Evolutionary conservation across 2,113 vertebrate genomes (phyloP).

Genomic region (Sinocyclocheilus anophthalmus): DNA sequence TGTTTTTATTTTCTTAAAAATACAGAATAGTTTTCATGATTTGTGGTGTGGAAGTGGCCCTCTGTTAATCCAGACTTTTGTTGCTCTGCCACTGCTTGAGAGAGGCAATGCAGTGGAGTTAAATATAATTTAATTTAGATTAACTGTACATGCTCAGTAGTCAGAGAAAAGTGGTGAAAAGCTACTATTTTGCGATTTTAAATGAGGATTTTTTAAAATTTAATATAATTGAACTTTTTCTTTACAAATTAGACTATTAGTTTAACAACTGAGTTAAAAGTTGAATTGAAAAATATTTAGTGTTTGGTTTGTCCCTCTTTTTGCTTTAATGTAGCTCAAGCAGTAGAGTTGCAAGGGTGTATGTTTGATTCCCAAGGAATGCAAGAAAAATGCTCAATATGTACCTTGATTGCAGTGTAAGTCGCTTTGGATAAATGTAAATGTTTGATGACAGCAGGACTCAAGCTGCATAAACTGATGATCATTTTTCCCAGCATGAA

Average conservation of each 20-base stretch:
- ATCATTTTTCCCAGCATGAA: not conserved
- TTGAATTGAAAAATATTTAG: not conserved
- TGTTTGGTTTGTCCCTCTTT: not conserved
- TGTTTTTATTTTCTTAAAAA: not conserved
- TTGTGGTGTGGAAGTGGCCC: not conserved
- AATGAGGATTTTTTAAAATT: not conserved
- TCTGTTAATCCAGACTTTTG: not conserved
- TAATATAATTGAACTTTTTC: not conserved
- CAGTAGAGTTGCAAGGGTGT: not conserved
- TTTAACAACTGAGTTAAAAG: not conserved
- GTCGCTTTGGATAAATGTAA: not conserved
- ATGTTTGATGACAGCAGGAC: not conserved
- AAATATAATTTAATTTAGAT: not conserved
- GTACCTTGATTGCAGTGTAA: not conserved
- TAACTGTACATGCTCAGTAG: not conserved
- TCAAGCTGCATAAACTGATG: not conserved
- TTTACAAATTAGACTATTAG: not conserved
- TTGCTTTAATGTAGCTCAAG: not conserved
- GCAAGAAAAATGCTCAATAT: not conserved
- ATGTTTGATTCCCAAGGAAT: not conserved
- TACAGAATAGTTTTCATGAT: not conserved
- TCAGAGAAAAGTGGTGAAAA: not conserved
- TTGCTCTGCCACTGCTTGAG: not conserved
- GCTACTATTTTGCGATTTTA: not conserved
- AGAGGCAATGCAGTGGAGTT: not conserved